A percentile compares a stretch with the other conserved stretches of the same genome.
Evolutionary conservation across 2,113 vertebrate species (phyloP).

Genomic region (Aplodontia rufa): DNA sequence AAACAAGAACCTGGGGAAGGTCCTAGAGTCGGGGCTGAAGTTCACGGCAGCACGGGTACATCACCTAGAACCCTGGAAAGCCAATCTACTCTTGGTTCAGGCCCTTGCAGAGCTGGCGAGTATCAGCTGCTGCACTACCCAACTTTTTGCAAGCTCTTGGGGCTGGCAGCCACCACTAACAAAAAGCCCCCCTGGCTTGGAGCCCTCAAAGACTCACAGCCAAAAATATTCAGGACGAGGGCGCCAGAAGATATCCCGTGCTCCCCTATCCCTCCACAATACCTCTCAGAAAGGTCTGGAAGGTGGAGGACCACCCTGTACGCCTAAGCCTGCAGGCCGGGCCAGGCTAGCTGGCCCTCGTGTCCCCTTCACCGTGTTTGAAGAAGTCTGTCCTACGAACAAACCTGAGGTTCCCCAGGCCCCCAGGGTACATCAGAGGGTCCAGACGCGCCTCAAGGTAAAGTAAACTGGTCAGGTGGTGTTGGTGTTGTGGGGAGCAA

Average conservation of each 20-base stretch:
- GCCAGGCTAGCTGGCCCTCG: slow-evolving; percentile 68
- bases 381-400: slow-evolving; percentile 79
- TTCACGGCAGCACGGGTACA: slow-evolving; percentile 81
- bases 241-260: not conserved
- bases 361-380: slow-evolving; percentile 89
- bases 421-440: slow-evolving; percentile 84
- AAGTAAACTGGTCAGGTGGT: not conserved
- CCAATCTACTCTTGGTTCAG: slow-evolving; percentile 86
- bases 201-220: slow-evolving; percentile 37
- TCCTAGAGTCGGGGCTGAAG: slow-evolving; percentile 86
- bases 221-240: slow-evolving; percentile 61
- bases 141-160: slow-evolving; percentile 87
- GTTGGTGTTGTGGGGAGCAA: not conserved
- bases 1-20: slow-evolving; percentile 81
- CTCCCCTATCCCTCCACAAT: not conserved
- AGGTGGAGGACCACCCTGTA: slow-evolving; percentile 34
- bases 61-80: slow-evolving; percentile 83
- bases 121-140: slow-evolving; percentile 79
- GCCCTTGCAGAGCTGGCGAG: slow-evolving; percentile 81
- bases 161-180: slow-evolving; percentile 77
- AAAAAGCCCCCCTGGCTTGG: slow-evolving; percentile 40
- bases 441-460: slow-evolving; percentile 89
- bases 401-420: slow-evolving; percentile 84
- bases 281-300: slow-evolving; percentile 80
- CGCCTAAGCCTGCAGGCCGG: slow-evolving; percentile 74